phyloP scores from a whole-genome alignment of 2,113 vertebrate genomes.

The Rhinoptilus africanus region DNA sequence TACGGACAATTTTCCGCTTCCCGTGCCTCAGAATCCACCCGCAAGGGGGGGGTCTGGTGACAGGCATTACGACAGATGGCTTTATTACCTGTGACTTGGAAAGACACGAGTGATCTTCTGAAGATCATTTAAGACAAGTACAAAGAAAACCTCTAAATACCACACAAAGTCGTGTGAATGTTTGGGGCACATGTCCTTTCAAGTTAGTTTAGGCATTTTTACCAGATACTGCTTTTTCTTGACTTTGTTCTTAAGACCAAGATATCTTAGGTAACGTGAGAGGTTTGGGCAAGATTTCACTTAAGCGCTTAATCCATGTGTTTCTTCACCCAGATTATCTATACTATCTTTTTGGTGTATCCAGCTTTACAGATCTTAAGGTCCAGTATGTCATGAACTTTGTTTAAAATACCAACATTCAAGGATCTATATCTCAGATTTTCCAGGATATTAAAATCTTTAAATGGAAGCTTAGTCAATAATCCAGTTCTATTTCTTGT shows the following conservation, averaged over 20 bases:
- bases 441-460: not conserved
- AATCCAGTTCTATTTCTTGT: not conserved
- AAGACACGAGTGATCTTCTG: not conserved
- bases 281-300: not conserved
- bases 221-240: not conserved
- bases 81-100: slow-evolving; percentile 29
- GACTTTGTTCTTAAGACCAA: not conserved
- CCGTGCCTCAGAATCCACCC: not conserved
- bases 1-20: not conserved
- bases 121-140: not conserved
- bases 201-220: not conserved
- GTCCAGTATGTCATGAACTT: not conserved
- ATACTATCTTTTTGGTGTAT: not conserved
- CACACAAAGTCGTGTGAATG: not conserved
- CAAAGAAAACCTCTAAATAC: not conserved
- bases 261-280: not conserved
- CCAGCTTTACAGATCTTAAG: not conserved
- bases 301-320: not conserved
- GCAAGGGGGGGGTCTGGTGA: not conserved
- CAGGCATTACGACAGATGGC: not conserved
- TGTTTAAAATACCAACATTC: slow-evolving; percentile 19
- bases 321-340: not conserved
- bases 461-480: slow-evolving; percentile 2
- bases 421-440: not conserved
- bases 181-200: not conserved